Evolutionary conservation across 2,797 vertebrate species (phyloP), one percentile per base, ranked within the genome.

Genomic region (Distichodus sexfasciatus): DNA sequence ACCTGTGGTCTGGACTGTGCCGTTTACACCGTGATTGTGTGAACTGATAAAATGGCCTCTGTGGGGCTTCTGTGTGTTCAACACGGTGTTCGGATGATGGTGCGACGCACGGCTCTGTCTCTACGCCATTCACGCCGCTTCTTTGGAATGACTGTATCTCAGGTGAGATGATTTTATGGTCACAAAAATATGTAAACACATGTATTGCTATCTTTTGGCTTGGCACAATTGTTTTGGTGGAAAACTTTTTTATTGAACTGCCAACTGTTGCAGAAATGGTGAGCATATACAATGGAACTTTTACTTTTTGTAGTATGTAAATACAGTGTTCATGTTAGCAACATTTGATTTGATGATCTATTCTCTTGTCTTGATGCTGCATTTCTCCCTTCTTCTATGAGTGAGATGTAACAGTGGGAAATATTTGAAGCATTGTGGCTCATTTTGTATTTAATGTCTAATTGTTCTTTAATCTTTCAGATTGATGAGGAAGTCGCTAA

Each of bases 401-500:
- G n/a, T n/a, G n/a, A n/a, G n/a, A 28, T 15, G 33, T 50, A 19
- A 14, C 21, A 15, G 14, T 23, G 11, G 6, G 2, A 15, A 35
- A 36, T 7, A 12, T 44, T 44, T 29, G 1, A 31, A 8, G 12
- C 14, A 28, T 4, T 55, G 8, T 24, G 21, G 10, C n/a, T 19
- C 35, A 15, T 41, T 11, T 6, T 24, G 2, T 61, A 31, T 46
- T 40, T 2, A 3, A n/a, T 11, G 28, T 1, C 43, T 43, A 8
- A 29, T 19, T 41, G 9, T 53, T 14, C 31, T 33, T 9, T 23
- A 36, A 29, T 36, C 2, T 53, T 57, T 19, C 82, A 99, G 97
- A 94, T 99, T 44, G 92, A 94, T 17, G 93, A 95, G 79, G 94
- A 98, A 71, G 90, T 99, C 10, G 83, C 92, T 1, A 97, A 95